These are phyloP conservation scores for Todiramphus chloris DNA, from an alignment of 2,113 vertebrate genomes.

Conservation along the genomic window DNA sequence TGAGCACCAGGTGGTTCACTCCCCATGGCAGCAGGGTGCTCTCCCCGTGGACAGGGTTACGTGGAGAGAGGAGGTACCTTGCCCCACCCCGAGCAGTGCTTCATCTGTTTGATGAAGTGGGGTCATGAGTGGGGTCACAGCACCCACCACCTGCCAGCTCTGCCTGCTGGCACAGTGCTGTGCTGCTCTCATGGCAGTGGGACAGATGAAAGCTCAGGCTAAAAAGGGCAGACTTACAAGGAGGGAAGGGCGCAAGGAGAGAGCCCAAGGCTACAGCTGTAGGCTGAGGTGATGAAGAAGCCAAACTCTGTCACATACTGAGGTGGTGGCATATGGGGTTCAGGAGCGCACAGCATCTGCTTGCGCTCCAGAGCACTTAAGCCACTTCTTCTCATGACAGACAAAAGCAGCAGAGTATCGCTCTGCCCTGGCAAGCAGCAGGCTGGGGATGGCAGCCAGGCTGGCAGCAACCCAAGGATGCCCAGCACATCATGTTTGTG, in stretches of 20 bases:
- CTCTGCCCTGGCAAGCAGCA: neutral
- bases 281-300: neutral
- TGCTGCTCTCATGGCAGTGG: neutral
- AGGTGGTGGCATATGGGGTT: neutral
- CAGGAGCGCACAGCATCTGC: neutral
- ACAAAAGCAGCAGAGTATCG: neutral
- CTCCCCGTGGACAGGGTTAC: too few species aligned
- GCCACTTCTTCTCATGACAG: neutral
- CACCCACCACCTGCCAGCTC: neutral
- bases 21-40: neutral
- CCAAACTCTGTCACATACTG: neutral
- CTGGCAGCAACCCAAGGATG: neutral
- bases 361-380: neutral
- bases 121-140: neutral
- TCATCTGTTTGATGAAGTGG: too few species aligned
- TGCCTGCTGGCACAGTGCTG: neutral
- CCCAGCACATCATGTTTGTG: accelerated
- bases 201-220: neutral
- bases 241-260: neutral
- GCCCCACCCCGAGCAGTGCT: too few species aligned
- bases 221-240: neutral
- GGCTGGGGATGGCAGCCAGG: neutral
- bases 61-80: too few species aligned
- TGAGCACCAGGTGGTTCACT: accelerated
- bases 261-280: neutral